Percentiles rank a stretch among this genome's conserved stretches.
phyloP scores from a whole-genome alignment of 1,140 invertebrate genomes.

The Drosophila watanabei region DNA sequence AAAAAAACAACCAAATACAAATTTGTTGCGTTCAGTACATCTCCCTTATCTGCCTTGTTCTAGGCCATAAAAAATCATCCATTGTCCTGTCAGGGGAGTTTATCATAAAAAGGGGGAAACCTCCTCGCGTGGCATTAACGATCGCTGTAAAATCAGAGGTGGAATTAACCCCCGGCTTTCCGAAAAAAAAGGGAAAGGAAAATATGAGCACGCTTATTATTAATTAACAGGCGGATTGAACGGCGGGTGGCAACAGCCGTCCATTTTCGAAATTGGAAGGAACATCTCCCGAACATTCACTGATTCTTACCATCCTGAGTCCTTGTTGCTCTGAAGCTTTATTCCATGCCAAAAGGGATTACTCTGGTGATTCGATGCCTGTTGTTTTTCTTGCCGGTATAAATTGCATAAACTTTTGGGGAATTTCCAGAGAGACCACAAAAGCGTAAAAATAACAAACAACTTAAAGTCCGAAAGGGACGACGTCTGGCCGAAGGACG shows the following conservation, averaged over 20 bases:
- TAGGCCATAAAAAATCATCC: conserved; percentile 41
- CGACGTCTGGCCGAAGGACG: conserved; percentile 9
- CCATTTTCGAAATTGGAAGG: conserved; percentile 9
- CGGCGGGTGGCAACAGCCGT: conserved; percentile 57
- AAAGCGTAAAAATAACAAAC: conserved; percentile 69
- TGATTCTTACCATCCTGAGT: conserved; percentile 44
- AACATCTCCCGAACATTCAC: neutral
- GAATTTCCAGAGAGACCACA: conserved; percentile 56
- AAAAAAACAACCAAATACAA: neutral
- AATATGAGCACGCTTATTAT: conserved; percentile 83
- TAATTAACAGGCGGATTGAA: conserved; percentile 81
- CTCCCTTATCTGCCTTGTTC: conserved; percentile 16
- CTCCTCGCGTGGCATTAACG: conserved; percentile 22
- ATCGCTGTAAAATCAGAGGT: conserved; percentile 28
- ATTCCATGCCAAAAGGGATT: conserved; percentile 43
- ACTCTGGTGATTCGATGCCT: conserved; percentile 33
- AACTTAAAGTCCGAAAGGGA: conserved; percentile 24
- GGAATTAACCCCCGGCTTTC: conserved; percentile 18
- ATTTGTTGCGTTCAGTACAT: neutral
- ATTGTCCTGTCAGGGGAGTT: conserved; percentile 35
- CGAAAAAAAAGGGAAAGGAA: conserved; percentile 17
- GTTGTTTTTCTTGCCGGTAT: conserved; percentile 49
- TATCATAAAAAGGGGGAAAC: conserved; percentile 45
- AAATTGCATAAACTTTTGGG: conserved; percentile 54
- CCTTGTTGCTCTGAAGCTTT: conserved; percentile 14